Evolutionary conservation across 2,797 vertebrate genomes (phyloP), one percentile per base, ranked within the genome.

Genomic region (Ctenopoma multispine): DNA sequence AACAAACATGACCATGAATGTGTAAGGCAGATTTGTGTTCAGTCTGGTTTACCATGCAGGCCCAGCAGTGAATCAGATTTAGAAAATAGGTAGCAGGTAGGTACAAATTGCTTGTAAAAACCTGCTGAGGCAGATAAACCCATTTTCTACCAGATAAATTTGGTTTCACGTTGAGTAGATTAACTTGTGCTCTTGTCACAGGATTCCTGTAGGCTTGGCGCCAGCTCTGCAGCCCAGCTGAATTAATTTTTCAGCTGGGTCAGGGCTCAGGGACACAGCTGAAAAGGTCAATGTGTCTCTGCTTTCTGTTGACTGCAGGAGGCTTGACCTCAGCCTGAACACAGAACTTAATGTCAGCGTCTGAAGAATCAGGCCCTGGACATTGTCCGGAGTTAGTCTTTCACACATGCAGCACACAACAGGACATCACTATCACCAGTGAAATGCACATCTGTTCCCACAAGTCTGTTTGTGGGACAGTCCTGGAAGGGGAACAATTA

Each of bases 1-100:
- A 70, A 85, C 87, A 89, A 81, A 75, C 77, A 44, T 61, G 77
- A 59, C 51, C 85, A 66, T 84, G 81, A 82, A 86, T 86, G 84
- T 87, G 69, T 47, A 83, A 64, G 69, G 23, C 36, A 0, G 83
- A 81, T 89, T 89, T 86, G 76, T 78, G 72, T 77, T 65, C 81
- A 47, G 70, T 29, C 36, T 4, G 63, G 17, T 79, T 58, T 21
- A 64, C 31, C 65, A 48, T 3, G 29, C 63, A 66, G n/a, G 72
- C 41, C 18, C 60, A 50, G 58, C 62, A 7, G 21, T 36, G 63
- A 50, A 59, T 59, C 9, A 17, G n/a, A 59, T 79, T 81, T 78
- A 67, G 48, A 64, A 70, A 80, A 54, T 64, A 59, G 71, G 69
- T 40, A 43, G 48, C n/a, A n/a, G n/a, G n/a, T n/a, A 23, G 66